Evolutionary conservation across 2,888 invertebrate species (phyloP).

Genomic region (Archaeoteleia sp.): DNA sequence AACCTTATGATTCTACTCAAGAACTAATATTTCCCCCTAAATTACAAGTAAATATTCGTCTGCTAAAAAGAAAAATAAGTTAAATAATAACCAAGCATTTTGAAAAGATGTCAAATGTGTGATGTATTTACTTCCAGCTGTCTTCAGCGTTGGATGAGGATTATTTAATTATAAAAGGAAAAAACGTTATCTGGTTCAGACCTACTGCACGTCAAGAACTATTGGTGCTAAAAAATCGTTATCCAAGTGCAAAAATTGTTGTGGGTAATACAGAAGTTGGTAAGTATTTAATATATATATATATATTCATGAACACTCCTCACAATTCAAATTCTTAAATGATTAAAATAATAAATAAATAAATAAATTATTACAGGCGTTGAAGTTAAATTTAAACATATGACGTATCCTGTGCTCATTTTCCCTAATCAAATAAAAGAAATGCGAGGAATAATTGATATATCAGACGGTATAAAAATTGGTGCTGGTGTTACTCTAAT

Average conservation of each 20-base stretch:
- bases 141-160: conserved; percentile 77
- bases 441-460: conserved; percentile 78
- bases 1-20: conserved; percentile 85
- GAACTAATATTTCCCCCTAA: conserved; percentile 96
- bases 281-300: no score
- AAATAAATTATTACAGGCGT: conserved; percentile 80
- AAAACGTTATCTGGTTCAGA: conserved; percentile 83
- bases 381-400: conserved; percentile 92
- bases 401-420: conserved; percentile 86
- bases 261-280: conserved; percentile 93
- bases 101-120: neutral
- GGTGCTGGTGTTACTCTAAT: conserved; percentile 88
- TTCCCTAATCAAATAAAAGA: conserved; percentile 83
- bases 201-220: conserved; percentile 81
- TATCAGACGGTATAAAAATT: conserved; percentile 79
- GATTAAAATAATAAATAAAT: no score
- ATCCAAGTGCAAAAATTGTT: conserved; percentile 84
- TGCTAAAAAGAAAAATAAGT: no score
- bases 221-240: conserved; percentile 79
- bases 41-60: conserved; percentile 76
- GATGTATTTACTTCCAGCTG: conserved; percentile 57
- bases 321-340: no score
- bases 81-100: no score
- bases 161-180: conserved; percentile 79
- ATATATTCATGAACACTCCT: no score